phyloP scores from a whole-genome alignment of 2,888 invertebrate species.

The Idaea straminata region DNA sequence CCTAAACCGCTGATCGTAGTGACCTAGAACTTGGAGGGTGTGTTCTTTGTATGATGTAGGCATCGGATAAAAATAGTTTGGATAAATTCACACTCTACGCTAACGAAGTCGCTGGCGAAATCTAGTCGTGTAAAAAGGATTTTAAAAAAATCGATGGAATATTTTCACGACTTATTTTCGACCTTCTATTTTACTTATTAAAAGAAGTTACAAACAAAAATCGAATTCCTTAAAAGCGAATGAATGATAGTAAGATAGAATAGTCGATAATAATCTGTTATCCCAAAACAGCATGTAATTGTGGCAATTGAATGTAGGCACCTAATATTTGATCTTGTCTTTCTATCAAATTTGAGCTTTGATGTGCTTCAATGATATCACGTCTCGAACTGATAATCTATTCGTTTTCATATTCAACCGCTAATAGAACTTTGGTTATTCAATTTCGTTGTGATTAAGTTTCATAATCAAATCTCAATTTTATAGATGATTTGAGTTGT shows the following conservation, averaged over 20 bases:
- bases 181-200: too few relatives aligned
- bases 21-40: too few relatives aligned
- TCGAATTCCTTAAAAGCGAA: too few relatives aligned
- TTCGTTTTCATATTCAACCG: constrained; percentile 26
- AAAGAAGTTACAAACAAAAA: too few relatives aligned
- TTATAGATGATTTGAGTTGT: background rate
- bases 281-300: background rate
- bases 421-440: background rate
- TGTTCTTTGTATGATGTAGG: too few relatives aligned
- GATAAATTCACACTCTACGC: too few relatives aligned
- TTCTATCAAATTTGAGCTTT: constrained; percentile 4
- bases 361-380: constrained; percentile 43
- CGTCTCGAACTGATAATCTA: constrained; percentile 38
- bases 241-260: background rate
- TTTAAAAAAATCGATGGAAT: too few relatives aligned
- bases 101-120: too few relatives aligned
- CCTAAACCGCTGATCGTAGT: too few relatives aligned
- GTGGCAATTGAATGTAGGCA: background rate
- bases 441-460: background rate
- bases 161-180: too few relatives aligned
- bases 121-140: too few relatives aligned
- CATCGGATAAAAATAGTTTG: too few relatives aligned
- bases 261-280: background rate
- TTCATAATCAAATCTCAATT: background rate
- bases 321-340: background rate